Evolutionary conservation across 1,140 invertebrate species (phyloP), one percentile per base, ranked within the genome.

Genomic region (Bombyx mandarina): DNA sequence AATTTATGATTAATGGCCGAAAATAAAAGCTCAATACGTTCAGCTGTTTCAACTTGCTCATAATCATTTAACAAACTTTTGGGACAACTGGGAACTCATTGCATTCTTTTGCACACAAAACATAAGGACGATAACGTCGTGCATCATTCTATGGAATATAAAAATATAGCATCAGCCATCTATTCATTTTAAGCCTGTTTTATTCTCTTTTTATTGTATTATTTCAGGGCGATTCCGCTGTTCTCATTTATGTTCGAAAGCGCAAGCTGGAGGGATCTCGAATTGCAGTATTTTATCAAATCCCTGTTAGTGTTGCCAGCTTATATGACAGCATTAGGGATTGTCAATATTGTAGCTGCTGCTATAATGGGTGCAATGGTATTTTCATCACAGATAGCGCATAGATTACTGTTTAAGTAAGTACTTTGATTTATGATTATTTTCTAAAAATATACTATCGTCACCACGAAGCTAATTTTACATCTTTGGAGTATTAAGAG

Each of bases 361-460:
- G 75, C 64, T 8, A 48, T 68, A 4, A 35, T 81, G 2, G 57
- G 54, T 18, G 55, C 73, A 7, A 75, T 84, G 77, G 66, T 82
- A 57, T 82, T 79, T 60, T 82, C 77, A 3, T 81, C 79, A 1
- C 81, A 84, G 57, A 65, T 84, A 43, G 73, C 76, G 2, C 78
- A 82, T 71, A 61, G 73, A 59, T 56, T 84, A 35, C 49, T 85
- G n/a, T 85, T 82, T 58, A 80, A 73, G 79, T 82, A 67, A 52
- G 52, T 59, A 8, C 26, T 35, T 35, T 35, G 4, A 35, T 35
- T 35, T 35, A 35, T 35, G 26, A 3, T 5, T 35, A 2, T 35
- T 35, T 35, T 35, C 26, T 35, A 35, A 35, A 35, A 35, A 35
- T 35, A 35, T 35, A 35, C 26, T 35, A 35, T 35, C 4, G 26